These are phyloP conservation scores for Ylistrum balloti DNA, from an alignment of 1,140 invertebrate genomes.

Conservation along the genomic window DNA sequence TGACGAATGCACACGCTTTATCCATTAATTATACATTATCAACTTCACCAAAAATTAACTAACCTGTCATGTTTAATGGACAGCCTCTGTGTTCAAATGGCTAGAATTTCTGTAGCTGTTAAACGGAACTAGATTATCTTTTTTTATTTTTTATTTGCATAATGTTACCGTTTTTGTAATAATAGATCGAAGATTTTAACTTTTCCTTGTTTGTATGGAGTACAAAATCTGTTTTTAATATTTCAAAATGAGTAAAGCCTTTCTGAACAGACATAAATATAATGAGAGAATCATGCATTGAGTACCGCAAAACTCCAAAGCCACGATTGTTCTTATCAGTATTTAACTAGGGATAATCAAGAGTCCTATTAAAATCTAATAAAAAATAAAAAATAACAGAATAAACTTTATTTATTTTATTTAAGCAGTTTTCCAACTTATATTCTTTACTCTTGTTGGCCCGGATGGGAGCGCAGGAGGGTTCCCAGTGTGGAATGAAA, in stretches of 20 bases:
- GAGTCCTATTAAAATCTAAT: too few relatives aligned
- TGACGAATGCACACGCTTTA: background rate
- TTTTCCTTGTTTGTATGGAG: background rate
- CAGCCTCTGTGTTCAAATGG: background rate
- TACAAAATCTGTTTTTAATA: background rate
- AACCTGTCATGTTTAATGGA: constrained; percentile 26
- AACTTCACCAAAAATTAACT: constrained; percentile 12
- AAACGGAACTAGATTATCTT: background rate
- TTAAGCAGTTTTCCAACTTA: too few relatives aligned
- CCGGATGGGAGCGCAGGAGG: too few relatives aligned
- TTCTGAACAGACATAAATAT: too few relatives aligned
- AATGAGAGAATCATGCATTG: too few relatives aligned
- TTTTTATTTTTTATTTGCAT: background rate
- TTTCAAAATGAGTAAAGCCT: background rate
- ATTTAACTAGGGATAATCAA: too few relatives aligned
- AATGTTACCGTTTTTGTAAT: background rate
- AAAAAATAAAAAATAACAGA: too few relatives aligned
- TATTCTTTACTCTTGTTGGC: too few relatives aligned
- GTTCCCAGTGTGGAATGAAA: too few relatives aligned
- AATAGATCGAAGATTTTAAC: background rate
- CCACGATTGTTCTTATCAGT: too few relatives aligned
- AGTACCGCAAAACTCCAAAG: too few relatives aligned
- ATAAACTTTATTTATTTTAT: too few relatives aligned
- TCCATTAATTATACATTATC: constrained; percentile 36
- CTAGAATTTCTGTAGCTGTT: background rate